These are phyloP conservation scores for Diglossa cyanea DNA, from an alignment of 2,797 vertebrate species.

Conservation along the genomic window DNA sequence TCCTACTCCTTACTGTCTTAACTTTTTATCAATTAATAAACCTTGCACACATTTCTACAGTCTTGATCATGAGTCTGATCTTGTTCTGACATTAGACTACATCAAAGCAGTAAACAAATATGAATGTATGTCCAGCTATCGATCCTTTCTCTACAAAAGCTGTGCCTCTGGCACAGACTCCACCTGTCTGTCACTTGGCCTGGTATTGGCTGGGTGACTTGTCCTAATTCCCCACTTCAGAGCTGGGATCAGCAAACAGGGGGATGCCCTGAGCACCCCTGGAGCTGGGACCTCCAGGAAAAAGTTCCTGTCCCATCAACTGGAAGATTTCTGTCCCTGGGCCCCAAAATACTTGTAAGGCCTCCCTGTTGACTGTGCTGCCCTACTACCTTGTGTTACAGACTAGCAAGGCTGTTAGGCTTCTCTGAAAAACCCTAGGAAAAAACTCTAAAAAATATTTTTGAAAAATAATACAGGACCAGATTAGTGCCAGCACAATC, in stretches of 20 bases:
- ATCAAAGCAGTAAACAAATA: not conserved
- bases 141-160: not conserved
- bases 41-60: not conserved
- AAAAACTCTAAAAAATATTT: not conserved
- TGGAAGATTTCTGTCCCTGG: not conserved
- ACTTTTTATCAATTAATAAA: not conserved
- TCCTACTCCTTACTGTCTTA: not conserved
- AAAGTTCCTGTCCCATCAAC: not conserved
- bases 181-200: not conserved
- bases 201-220: not conserved
- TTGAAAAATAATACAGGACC: not conserved
- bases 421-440: not conserved
- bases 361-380: accelerated
- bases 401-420: not conserved
- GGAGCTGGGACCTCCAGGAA: not conserved
- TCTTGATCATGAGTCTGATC: not conserved
- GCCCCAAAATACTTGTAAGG: not conserved
- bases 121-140: not conserved
- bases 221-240: not conserved
- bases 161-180: not conserved
- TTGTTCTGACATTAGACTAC: not conserved
- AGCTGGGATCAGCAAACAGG: not conserved
- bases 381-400: not conserved
- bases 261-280: not conserved
- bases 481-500: not conserved